These are phyloP conservation scores for Neodiprion virginianus DNA, from an alignment of 1,140 invertebrate genomes.

Conservation along the genomic window DNA sequence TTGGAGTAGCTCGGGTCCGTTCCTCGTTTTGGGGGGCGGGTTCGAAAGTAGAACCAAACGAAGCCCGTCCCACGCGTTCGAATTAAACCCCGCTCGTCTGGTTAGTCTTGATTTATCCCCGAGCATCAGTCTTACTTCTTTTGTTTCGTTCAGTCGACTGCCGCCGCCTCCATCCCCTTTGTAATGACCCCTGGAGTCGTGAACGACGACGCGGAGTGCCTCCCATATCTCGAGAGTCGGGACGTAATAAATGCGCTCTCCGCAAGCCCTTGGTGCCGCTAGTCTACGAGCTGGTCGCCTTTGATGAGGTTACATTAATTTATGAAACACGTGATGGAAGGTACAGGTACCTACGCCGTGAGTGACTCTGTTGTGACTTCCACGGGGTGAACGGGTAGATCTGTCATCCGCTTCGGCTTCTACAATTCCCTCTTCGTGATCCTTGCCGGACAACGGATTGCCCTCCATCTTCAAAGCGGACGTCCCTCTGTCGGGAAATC, in stretches of 20 bases:
- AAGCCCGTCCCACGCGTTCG: constrained; percentile 43
- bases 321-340: constrained; percentile 23
- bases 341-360: constrained; percentile 19
- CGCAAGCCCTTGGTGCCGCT: constrained; percentile 28
- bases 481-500: constrained; percentile 31
- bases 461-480: constrained; percentile 36
- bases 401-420: constrained; percentile 48
- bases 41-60: constrained; percentile 1
- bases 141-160: constrained; percentile 37
- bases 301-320: constrained; percentile 51
- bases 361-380: constrained; percentile 60
- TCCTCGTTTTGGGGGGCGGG: neutral
- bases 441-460: constrained; percentile 40
- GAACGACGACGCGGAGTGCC: constrained; percentile 8
- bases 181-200: constrained; percentile 26
- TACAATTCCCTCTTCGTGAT: constrained; percentile 42
- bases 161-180: constrained; percentile 18
- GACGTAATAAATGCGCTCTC: constrained; percentile 51
- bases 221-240: constrained; percentile 6
- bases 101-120: constrained; percentile 55
- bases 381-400: constrained; percentile 54
- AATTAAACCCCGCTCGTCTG: constrained; percentile 49
- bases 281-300: constrained; percentile 21
- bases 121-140: constrained; percentile 50
- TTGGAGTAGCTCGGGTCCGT: neutral